Conservation (phyloP, 1,140 invertebrate genomes). For the Holcopasites calliopsidis region DNA sequence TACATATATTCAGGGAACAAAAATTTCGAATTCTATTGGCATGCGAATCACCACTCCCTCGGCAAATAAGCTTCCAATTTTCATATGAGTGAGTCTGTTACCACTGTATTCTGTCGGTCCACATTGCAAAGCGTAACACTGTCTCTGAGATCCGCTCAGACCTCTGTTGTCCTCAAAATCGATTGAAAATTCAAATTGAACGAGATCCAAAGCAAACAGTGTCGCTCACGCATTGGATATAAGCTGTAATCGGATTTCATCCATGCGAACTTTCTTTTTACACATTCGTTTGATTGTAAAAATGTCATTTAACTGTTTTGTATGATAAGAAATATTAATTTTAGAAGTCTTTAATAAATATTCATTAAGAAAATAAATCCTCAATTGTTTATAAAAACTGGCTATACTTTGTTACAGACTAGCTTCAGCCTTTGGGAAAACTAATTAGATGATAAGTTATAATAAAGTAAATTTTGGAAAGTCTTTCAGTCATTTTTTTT, state of each 20-base stretch:
- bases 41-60: neutral
- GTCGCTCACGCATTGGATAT: neutral
- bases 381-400: no score
- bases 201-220: conserved; percentile 18
- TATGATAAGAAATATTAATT: no score
- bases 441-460: no score
- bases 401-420: no score
- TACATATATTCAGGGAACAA: no score
- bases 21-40: neutral
- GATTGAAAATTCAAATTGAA: conserved; percentile 15
- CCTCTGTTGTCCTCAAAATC: neutral
- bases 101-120: neutral
- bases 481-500: no score
- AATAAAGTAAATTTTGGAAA: no score
- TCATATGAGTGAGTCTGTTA: no score
- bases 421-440: no score
- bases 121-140: neutral
- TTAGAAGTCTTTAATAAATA: no score
- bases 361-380: no score
- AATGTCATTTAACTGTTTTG: no score
- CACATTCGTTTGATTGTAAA: conserved; percentile 2
- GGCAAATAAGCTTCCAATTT: conserved; percentile 2
- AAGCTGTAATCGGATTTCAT: conserved; percentile 2
- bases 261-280: neutral
- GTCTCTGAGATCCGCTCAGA: neutral